These are phyloP conservation scores for Laticauda laticaudata DNA, from an alignment of 2,113 vertebrate species.

Conservation along the genomic window DNA sequence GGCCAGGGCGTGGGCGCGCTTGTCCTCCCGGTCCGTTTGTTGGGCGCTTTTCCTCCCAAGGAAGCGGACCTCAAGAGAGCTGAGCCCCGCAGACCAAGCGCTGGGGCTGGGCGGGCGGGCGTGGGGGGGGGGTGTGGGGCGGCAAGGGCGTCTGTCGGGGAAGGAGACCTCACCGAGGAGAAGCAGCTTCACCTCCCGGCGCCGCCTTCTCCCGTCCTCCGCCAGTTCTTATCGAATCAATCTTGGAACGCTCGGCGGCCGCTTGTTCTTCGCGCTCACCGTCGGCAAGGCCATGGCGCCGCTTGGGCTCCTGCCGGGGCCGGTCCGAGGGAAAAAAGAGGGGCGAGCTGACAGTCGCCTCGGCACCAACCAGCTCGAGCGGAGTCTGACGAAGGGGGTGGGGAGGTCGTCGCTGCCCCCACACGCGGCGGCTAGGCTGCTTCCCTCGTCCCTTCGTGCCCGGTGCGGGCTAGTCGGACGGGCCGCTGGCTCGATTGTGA, in stretches of 20 bases:
- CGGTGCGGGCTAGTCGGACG: slow-evolving; percentile 16
- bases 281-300: slow-evolving; percentile 93
- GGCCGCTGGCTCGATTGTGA: neutral
- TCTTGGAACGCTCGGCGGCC: slow-evolving; percentile 91
- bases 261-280: slow-evolving; percentile 93
- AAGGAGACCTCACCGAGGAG: slow-evolving; percentile 79
- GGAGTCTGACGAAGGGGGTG: neutral
- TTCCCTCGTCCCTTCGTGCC: slow-evolving; percentile 8
- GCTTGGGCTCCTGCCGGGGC: slow-evolving; percentile 57
- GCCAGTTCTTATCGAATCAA: slow-evolving; percentile 97
- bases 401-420: neutral
- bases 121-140: neutral
- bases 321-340: neutral
- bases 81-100: neutral
- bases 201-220: slow-evolving; percentile 96
- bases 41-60: neutral
- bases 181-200: slow-evolving; percentile 90
- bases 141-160: neutral
- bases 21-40: neutral
- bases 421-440: neutral
- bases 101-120: neutral
- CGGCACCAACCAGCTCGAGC: neutral
- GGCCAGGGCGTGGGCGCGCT: neutral
- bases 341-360: neutral
- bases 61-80: neutral